Evolutionary conservation across 2,113 vertebrate genomes (phyloP).

Genomic region (Alethe castanea): DNA sequence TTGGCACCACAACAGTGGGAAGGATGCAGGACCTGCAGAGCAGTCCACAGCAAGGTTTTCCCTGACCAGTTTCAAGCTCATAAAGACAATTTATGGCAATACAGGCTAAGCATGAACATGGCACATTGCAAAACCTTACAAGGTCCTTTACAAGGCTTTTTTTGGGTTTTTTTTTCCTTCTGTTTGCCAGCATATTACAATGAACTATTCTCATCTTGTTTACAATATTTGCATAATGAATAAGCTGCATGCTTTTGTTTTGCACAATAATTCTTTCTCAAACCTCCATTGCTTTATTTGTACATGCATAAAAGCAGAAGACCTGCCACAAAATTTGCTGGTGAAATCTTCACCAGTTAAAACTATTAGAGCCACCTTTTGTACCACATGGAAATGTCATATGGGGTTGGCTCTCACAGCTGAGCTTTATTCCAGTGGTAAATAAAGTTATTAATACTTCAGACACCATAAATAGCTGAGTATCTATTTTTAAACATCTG

Average conservation of each 20-base stretch:
- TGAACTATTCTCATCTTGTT: background rate
- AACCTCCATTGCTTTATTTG: background rate
- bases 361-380: background rate
- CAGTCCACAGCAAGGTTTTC: background rate
- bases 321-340: background rate
- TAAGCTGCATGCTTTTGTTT: background rate
- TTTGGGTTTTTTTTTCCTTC: background rate
- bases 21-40: background rate
- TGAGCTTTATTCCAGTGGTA: conserved; percentile 7
- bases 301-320: background rate
- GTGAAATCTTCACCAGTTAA: background rate
- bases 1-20: background rate
- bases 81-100: background rate
- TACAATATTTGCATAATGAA: background rate
- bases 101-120: rapidly evolving
- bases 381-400: background rate
- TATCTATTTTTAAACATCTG: conserved; percentile 6
- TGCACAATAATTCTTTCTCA: background rate
- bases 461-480: background rate
- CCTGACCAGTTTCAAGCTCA: background rate
- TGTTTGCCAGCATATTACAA: background rate
- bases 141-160: background rate
- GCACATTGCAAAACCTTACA: background rate
- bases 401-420: background rate
- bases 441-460: conserved; percentile 35